A percentile compares a stretch with the other conserved stretches of the same genome.
phyloP scores from a whole-genome alignment of 2,113 vertebrate genomes.

The Malurus cyaneus region DNA sequence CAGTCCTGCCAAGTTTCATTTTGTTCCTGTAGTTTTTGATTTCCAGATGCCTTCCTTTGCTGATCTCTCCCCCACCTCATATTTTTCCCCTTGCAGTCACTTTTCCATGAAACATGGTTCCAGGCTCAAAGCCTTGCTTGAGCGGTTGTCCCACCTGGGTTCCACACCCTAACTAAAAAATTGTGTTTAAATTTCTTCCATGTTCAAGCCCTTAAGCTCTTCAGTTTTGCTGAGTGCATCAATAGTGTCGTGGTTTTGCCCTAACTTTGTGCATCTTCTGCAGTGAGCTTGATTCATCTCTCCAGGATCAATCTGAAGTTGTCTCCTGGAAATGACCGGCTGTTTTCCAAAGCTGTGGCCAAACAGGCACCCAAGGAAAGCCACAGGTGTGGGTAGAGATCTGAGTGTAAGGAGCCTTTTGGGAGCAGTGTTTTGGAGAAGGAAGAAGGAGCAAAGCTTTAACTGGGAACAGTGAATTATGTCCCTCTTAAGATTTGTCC shows the following conservation, averaged over 20 bases:
- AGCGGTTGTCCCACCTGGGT: neutral
- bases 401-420: neutral
- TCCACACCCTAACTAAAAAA: neutral
- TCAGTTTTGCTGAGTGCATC: neutral
- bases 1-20: neutral
- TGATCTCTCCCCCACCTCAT: neutral
- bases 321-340: neutral
- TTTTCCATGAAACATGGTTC: neutral
- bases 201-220: neutral
- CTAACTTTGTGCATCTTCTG: neutral
- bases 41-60: neutral
- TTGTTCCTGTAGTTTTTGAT: neutral
- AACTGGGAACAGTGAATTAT: neutral
- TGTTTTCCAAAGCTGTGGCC: neutral
- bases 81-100: neutral
- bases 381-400: neutral
- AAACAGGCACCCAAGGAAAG: neutral
- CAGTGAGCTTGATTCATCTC: neutral
- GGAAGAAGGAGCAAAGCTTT: neutral
- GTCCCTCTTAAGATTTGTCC: neutral
- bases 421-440: neutral
- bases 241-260: neutral
- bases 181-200: neutral
- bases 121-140: neutral
- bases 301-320: neutral